phyloP scores from a whole-genome alignment of 2,888 invertebrate species.

The Cataglyphis altisquamis region DNA sequence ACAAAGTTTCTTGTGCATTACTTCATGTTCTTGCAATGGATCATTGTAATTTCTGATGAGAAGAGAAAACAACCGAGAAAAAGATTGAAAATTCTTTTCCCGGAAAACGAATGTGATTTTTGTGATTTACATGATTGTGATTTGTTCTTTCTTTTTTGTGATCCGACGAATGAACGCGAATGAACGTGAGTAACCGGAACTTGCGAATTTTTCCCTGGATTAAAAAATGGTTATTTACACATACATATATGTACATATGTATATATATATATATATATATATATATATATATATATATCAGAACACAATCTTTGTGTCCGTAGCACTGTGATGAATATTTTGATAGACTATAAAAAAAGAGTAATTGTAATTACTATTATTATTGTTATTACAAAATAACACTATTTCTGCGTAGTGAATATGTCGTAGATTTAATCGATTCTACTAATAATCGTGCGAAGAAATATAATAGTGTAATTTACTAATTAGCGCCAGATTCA shows the following conservation, averaged over 20 bases:
- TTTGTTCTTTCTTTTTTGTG: conserved; percentile 38
- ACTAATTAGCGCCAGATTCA: conserved; percentile 76
- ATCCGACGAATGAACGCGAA: conserved; percentile 55
- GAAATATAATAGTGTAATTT: conserved; percentile 77
- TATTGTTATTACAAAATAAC: conserved; percentile 76
- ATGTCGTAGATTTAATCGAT: conserved; percentile 81
- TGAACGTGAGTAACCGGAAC: conserved; percentile 61
- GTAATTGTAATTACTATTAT: conserved; percentile 71
- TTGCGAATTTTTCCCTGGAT: conserved; percentile 65
- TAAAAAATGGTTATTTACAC: conserved; percentile 81
- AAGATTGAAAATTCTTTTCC: conserved; percentile 13
- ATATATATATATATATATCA: conserved; percentile 58
- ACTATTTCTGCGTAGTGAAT: conserved; percentile 81
- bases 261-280: conserved; percentile 23
- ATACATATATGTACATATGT: conserved; percentile 65
- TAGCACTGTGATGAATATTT: conserved; percentile 86
- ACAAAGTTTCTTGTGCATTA: conserved; percentile 55
- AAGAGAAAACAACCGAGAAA: conserved; percentile 22
- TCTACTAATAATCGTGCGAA: conserved; percentile 80
- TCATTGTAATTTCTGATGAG: conserved; percentile 65
- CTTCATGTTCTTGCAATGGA: conserved; percentile 57
- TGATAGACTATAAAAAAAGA: conserved; percentile 78
- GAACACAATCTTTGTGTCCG: conserved; percentile 86
- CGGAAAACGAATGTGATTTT: conserved; percentile 43
- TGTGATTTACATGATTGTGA: conserved; percentile 43